phyloP scores from a whole-genome alignment of 2,113 vertebrate species.

The rat (Rattus norvegicus) region GRCr8 NC_086031.1:85437001-85437500 shows the following conservation, averaged over 20 bases:
- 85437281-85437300: not conserved
- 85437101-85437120: not conserved
- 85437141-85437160: not conserved
- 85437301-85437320: not conserved
- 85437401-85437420: fast-evolving
- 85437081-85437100: not conserved
- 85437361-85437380: not conserved
- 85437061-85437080: not conserved
- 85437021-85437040: not conserved
- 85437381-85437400: not conserved
- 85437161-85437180: not conserved
- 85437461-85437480: not conserved
- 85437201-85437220: too few relatives aligned
- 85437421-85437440: fast-evolving
- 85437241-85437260: not conserved
- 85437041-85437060: not conserved
- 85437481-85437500: not conserved
- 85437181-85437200: too few relatives aligned
- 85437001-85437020: not conserved
- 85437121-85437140: too few relatives aligned
- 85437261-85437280: not conserved
- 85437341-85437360: not conserved
- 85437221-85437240: not conserved
- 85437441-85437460: not conserved
- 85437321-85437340: not conserved